phyloP scores from a whole-genome alignment of 1,140 invertebrate genomes.

The Apocrypta bakeri region DNA sequence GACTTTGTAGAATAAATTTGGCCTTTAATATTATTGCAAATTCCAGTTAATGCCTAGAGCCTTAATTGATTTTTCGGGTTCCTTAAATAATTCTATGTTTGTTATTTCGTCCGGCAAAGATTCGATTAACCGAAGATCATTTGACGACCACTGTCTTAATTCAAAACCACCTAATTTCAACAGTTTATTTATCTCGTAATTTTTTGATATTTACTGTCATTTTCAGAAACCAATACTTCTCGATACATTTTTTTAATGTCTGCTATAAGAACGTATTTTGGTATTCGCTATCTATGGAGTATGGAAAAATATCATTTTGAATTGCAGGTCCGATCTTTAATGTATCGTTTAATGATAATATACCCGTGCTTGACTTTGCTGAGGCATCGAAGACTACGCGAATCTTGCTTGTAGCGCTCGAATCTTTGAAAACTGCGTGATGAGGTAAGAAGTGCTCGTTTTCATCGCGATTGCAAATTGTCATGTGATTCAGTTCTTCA shows the following conservation, averaged over 20 bases:
- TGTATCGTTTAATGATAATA: constrained; percentile 4
- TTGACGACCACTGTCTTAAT: too few species aligned
- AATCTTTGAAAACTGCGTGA: not conserved
- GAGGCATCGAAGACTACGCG: too few species aligned
- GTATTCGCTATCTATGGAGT: not conserved
- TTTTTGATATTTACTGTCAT: constrained; percentile 1
- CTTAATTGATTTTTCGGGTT: too few species aligned
- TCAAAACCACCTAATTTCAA: too few species aligned
- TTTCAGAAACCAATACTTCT: not conserved
- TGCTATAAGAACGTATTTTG: not conserved
- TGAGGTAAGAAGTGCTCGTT: not conserved
- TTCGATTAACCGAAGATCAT: too few species aligned
- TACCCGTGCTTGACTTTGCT: too few species aligned
- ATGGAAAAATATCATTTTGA: not conserved
- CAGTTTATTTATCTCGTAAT: not conserved
- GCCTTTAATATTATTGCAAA: too few species aligned
- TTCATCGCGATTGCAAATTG: not conserved
- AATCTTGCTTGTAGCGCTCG: not conserved
- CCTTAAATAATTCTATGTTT: too few species aligned
- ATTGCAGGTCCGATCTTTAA: not conserved
- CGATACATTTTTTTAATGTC: not conserved
- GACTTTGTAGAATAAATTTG: too few species aligned
- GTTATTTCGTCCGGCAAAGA: too few species aligned
- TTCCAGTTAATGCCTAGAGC: too few species aligned
- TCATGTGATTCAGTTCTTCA: not conserved